These are phyloP conservation scores for Chondrosia reniformis DNA, from an alignment of 37 sponge, comb jelly and placozoan genomes.

Conservation along the genomic window DNA sequence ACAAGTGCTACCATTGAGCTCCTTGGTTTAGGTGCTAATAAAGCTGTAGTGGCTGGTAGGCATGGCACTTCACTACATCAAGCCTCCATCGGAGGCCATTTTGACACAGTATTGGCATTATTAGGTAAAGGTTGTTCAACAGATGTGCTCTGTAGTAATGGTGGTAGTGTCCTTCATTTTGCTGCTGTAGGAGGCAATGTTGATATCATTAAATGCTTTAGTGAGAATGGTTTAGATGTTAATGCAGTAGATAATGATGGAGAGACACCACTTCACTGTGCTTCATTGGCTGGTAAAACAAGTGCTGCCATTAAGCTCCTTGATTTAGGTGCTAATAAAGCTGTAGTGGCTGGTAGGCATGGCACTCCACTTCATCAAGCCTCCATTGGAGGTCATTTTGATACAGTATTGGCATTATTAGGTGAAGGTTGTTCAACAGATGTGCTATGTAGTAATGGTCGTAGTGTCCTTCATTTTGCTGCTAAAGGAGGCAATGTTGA, in stretches of 20 bases:
- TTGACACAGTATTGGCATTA: background rate
- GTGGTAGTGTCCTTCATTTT: background rate
- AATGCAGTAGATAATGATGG: background rate
- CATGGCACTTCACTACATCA: background rate
- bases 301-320: background rate
- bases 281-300: background rate
- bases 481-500: conserved; percentile 1
- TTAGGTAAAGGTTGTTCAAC: background rate
- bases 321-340: background rate
- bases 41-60: background rate
- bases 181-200: background rate
- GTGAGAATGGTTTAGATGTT: background rate
- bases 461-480: background rate
- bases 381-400: background rate
- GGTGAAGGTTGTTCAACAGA: background rate
- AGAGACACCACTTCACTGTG: background rate
- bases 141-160: background rate
- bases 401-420: background rate
- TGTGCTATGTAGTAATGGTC: background rate
- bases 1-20: background rate
- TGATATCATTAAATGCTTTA: background rate
- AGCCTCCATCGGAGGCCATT: background rate
- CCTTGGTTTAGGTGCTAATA: background rate
- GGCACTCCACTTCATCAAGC: conserved; percentile 21
- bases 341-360: background rate